phyloP scores from a whole-genome alignment of 2,888 invertebrate genomes.

The Dasypogon diadema region DNA sequence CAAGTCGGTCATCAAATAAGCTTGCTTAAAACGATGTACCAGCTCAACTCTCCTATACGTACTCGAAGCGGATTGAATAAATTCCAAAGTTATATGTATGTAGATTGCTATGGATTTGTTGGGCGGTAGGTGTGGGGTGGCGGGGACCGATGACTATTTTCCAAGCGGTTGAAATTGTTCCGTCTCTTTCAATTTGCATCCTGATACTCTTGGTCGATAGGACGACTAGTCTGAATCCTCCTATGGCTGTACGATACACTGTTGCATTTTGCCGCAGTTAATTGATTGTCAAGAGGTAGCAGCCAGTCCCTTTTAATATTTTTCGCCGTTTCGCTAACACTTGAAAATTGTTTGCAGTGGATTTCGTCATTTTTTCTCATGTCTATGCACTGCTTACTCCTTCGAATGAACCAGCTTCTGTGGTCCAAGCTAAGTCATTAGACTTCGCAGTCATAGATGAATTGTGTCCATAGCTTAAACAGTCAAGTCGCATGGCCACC shows the following conservation, averaged over 20 bases:
- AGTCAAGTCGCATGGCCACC: too few species aligned
- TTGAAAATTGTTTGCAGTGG: constrained; percentile 26
- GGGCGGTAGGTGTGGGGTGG: too few species aligned
- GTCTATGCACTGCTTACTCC: too few species aligned
- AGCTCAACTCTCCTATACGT: too few species aligned
- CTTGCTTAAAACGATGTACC: not conserved
- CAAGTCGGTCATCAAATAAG: constrained; percentile 31
- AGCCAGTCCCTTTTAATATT: constrained; percentile 45
- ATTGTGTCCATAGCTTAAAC: not conserved
- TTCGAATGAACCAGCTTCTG: too few species aligned
- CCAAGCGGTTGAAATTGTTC: constrained; percentile 43
- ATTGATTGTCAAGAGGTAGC: constrained; percentile 49
- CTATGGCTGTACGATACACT: not conserved
- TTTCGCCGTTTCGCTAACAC: constrained; percentile 29
- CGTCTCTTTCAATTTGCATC: constrained; percentile 45
- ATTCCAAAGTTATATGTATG: not conserved
- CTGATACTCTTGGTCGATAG: constrained; percentile 22
- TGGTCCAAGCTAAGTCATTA: too few species aligned
- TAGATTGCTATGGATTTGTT: constrained; percentile 8
- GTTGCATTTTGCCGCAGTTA: constrained; percentile 40
- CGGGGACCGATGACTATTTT: constrained; percentile 5
- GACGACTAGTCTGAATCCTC: too few species aligned
- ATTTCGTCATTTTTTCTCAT: not conserved
- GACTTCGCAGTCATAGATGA: not conserved
- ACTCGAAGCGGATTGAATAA: not conserved